Evolutionary conservation across 2,888 invertebrate genomes (phyloP).

Genomic region (Hoplodrina ambigua): DNA sequence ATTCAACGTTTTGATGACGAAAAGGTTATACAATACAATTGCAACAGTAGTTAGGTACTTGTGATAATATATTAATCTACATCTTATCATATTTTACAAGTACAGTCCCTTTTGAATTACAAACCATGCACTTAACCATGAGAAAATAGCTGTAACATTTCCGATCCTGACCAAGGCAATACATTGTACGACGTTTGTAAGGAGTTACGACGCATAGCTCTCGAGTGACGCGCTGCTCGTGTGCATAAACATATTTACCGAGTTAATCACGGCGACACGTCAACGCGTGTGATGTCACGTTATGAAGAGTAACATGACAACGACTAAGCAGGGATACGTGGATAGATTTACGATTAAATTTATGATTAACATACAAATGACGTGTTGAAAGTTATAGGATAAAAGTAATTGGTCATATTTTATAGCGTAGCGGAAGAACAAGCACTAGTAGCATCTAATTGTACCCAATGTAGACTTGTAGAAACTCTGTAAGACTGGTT

Average conservation of each 20-base stretch:
- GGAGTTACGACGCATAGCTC: conserved; percentile 42
- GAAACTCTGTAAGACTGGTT: conserved; percentile 1
- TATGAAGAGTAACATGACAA: conserved; percentile 35
- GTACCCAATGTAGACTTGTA: background rate
- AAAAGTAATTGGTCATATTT: conserved; percentile 4
- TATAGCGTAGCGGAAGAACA: background rate
- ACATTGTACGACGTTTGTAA: conserved; percentile 33
- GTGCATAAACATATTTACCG: conserved; percentile 57
- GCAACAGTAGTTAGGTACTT: background rate
- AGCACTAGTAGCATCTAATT: background rate
- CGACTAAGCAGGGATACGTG: conserved; percentile 15
- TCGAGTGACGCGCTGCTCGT: conserved; percentile 47
- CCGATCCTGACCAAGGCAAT: conserved; percentile 52
- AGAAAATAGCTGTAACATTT: conserved; percentile 25
- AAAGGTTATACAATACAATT: background rate
- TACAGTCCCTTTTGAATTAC: background rate
- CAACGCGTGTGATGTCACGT: conserved; percentile 64
- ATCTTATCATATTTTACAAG: conserved; percentile 10
- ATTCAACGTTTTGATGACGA: background rate
- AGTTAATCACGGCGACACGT: conserved; percentile 59
- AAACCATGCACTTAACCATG: conserved; percentile 11
- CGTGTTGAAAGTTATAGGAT: background rate
- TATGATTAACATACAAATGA: conserved; percentile 11
- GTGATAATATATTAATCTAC: conserved; percentile 5
- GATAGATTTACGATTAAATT: conserved; percentile 20